A percentile compares a stretch with the other conserved stretches of the same genome.
Evolutionary conservation across 2,888 invertebrate species (phyloP).

Genomic region (Dioctria rufipes): DNA sequence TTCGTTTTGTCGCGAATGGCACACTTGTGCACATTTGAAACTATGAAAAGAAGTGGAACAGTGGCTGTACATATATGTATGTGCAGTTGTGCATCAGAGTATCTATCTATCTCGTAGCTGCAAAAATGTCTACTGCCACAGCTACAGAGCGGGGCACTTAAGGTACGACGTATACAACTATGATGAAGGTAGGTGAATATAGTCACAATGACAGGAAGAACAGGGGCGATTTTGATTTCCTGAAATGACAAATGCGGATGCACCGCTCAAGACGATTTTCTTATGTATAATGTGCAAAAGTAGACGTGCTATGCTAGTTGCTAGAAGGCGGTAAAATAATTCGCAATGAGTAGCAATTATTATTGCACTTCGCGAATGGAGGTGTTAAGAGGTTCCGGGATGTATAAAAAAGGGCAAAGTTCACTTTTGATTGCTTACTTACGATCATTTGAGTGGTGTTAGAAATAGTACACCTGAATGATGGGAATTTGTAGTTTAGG

Average conservation of each 20-base stretch:
- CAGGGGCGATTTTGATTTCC: slow-evolving; percentile 52
- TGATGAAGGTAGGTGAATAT: slow-evolving; percentile 17
- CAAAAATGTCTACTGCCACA: not conserved
- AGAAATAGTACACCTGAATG: slow-evolving; percentile 36
- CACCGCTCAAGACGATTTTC: slow-evolving; percentile 50
- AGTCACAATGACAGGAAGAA: slow-evolving; percentile 50
- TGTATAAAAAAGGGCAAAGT: slow-evolving; percentile 28
- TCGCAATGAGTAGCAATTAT: slow-evolving; percentile 37
- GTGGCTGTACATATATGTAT: not conserved
- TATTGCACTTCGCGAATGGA: slow-evolving; percentile 36
- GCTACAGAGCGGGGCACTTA: slow-evolving; percentile 9
- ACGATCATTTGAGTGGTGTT: not conserved
- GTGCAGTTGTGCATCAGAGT: not conserved
- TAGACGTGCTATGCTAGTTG: slow-evolving; percentile 33
- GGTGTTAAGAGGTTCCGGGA: slow-evolving; percentile 46
- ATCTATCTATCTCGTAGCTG: not conserved
- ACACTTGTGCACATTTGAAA: slow-evolving; percentile 47
- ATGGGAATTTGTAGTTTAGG: slow-evolving; percentile 29
- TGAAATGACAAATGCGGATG: slow-evolving; percentile 54
- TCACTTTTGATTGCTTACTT: slow-evolving; percentile 26
- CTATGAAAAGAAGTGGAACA: slow-evolving; percentile 44
- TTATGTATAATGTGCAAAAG: slow-evolving; percentile 36
- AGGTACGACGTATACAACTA: slow-evolving; percentile 2
- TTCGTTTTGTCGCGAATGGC: slow-evolving; percentile 52
- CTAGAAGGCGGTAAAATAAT: slow-evolving; percentile 37